phyloP scores from a whole-genome alignment of 2,888 invertebrate genomes.

The Chrysotoxum bicinctum region DNA sequence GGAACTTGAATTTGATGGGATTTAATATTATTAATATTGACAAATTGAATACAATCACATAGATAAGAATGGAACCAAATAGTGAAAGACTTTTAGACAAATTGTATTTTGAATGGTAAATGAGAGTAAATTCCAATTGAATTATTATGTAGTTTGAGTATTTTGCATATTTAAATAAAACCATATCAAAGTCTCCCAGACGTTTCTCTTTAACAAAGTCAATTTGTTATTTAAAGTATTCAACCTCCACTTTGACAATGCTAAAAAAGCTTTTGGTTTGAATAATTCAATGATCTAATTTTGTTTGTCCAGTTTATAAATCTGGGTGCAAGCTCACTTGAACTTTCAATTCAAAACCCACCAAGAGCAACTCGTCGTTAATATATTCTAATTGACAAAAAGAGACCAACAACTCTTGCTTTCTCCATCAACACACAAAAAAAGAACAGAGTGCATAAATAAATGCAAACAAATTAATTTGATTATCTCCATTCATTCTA shows the following conservation, averaged over 20 bases:
- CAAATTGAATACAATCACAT: too few species aligned
- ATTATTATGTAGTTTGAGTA: too few species aligned
- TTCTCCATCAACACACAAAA: not conserved
- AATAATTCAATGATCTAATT: not conserved
- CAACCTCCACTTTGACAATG: not conserved
- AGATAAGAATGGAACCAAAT: too few species aligned
- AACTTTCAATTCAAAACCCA: not conserved
- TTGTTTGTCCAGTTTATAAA: not conserved
- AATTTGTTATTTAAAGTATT: not conserved
- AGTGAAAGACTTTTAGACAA: too few species aligned
- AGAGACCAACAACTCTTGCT: not conserved
- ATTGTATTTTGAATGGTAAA: too few species aligned
- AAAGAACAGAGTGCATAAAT: not conserved
- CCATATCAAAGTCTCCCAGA: too few species aligned
- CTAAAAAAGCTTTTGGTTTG: not conserved
- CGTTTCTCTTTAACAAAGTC: too few species aligned
- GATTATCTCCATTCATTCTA: slow-evolving; percentile 23
- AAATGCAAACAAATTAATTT: slow-evolving; percentile 26
- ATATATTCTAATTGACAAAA: slow-evolving; percentile 5
- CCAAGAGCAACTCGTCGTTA: not conserved
- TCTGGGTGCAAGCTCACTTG: not conserved
- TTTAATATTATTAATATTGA: too few species aligned
- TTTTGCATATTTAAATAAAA: too few species aligned
- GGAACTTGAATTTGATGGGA: too few species aligned
- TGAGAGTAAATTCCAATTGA: too few species aligned